Evolutionary conservation across 2,113 vertebrate genomes (phyloP), one percentile per base, ranked within the genome.

Genomic region (Nothoprocta perdicaria): DNA sequence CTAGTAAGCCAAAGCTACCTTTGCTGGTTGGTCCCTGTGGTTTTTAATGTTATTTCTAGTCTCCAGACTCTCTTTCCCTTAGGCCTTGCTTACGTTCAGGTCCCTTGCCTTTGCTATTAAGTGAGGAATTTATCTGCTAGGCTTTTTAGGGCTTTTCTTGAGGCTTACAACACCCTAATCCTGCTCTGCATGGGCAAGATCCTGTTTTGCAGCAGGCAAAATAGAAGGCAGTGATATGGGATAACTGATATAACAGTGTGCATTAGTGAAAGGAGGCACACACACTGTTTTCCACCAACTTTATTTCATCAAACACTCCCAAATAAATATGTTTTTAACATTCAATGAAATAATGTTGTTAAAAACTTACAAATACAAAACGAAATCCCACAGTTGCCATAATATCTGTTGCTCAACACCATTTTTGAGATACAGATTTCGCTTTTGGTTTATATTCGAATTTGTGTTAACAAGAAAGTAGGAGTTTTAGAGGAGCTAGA

Each of bases 291-390:
- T 26, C 11, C 12, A 45, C 16, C 31, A 86, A 48, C 11, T 95
- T 96, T 95, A 96, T 96, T 94, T 81, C 7, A 41, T 63, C 26
- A 41, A 8, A 53, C 17, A n/a, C n/a, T 87, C 29, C 85, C 67
- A 73, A 89, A 73, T 84, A 90, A 82, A 63, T 85, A 77, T 15
- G 5, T 74, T 71, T 85, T 77, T 85, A 84, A 93, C 68, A 75
- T 22, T 86, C 31, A 89, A 84, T 35, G 92, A 65, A 80, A 27
- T 52, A 57, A 31, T 11, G 53, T 43, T 41, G 8, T 33, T 46
- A 35, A 73, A 90, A 91, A 77, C 45, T 23, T 89, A 63, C 41
- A 65, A 72, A 18, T 61, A 82, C 60, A 31, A 11, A 71, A 35
- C 35, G 24, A 13, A 60, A 40, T 57, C 29, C 41, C 68, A 63